Evolutionary conservation across 2,797 vertebrate species (phyloP).

Genomic region (Xenops minutus): DNA sequence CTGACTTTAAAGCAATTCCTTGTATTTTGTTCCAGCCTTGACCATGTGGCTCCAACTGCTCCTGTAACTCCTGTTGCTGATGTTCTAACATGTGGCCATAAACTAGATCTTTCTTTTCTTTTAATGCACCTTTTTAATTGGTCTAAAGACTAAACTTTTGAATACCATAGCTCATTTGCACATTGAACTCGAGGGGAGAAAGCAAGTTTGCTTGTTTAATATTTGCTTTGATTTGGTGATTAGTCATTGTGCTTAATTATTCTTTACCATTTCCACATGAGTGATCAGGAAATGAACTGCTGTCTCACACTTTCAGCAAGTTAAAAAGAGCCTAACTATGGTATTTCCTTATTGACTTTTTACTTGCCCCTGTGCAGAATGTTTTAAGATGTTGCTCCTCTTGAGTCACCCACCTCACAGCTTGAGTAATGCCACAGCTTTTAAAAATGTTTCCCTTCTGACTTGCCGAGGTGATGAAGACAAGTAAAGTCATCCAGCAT

Average conservation of each 20-base stretch:
- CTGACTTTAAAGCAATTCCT: slow-evolving; percentile 25
- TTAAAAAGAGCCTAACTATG: slow-evolving; percentile 69
- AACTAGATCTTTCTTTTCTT: slow-evolving; percentile 43
- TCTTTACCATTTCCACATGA: slow-evolving; percentile 79
- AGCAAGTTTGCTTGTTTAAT: slow-evolving; percentile 56
- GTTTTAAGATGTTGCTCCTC: slow-evolving; percentile 57
- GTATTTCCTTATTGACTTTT: slow-evolving; percentile 75
- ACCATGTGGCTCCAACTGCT: slow-evolving; percentile 39
- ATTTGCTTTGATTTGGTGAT: slow-evolving; percentile 73
- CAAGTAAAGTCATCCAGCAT: slow-evolving; percentile 57
- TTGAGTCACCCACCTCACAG: slow-evolving; percentile 42
- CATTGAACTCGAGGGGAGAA: slow-evolving; percentile 48
- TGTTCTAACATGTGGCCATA: slow-evolving; percentile 44
- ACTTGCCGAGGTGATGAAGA: slow-evolving; percentile 60
- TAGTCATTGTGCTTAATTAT: slow-evolving; percentile 75
- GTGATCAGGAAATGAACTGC: slow-evolving; percentile 73
- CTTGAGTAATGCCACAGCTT: slow-evolving; percentile 63
- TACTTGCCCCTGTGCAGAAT: slow-evolving; percentile 59
- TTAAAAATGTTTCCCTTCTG: slow-evolving; percentile 59
- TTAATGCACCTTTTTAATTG: slow-evolving; percentile 58
- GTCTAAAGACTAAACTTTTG: slow-evolving; percentile 57
- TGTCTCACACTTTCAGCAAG: slow-evolving; percentile 65
- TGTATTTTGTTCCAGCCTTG: slow-evolving; percentile 35
- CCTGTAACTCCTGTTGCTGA: slow-evolving; percentile 17
- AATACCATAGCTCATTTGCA: slow-evolving; percentile 57